These are phyloP conservation scores for Lasioglossum baleicum DNA, from an alignment of 1,140 invertebrate species.

Conservation along the genomic window DNA sequence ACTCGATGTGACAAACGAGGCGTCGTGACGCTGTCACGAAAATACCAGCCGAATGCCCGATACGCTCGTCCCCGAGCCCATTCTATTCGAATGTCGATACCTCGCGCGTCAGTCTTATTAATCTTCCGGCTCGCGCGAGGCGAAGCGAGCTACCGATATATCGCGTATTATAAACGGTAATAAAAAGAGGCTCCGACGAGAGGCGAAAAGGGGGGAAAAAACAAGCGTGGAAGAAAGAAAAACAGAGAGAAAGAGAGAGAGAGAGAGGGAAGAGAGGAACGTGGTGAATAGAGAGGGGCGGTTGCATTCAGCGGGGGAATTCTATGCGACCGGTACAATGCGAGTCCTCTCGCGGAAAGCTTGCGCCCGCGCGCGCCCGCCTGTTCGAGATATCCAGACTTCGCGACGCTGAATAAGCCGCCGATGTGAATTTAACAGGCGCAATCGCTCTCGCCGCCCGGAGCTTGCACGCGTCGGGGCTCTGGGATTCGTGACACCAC, in stretches of 20 bases:
- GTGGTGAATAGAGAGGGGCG: not conserved
- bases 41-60: conserved; percentile 45
- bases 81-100: conserved; percentile 45
- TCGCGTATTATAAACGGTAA: conserved; percentile 39
- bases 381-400: conserved; percentile 44
- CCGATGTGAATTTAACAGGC: conserved; percentile 40
- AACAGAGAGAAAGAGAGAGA: not conserved
- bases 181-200: conserved; percentile 30
- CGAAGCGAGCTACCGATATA: conserved; percentile 17
- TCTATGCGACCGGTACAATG: conserved; percentile 47
- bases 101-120: conserved; percentile 49
- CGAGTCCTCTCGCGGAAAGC: conserved; percentile 49
- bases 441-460: conserved; percentile 22
- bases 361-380: conserved; percentile 17
- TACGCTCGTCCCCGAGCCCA: conserved; percentile 32
- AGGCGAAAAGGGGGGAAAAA: conserved; percentile 3
- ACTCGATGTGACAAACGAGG: conserved; percentile 53
- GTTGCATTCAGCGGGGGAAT: conserved; percentile 35
- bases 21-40: conserved; percentile 48
- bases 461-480: conserved; percentile 31
- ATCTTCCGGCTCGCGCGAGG: conserved; percentile 17
- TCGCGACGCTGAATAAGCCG: conserved; percentile 44
- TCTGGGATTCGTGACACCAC: not conserved
- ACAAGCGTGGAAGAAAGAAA: conserved; percentile 1
- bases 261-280: not conserved